Conservation (phyloP, 2,797 vertebrate species). For the Threskiornis aethiopicus region DNA sequence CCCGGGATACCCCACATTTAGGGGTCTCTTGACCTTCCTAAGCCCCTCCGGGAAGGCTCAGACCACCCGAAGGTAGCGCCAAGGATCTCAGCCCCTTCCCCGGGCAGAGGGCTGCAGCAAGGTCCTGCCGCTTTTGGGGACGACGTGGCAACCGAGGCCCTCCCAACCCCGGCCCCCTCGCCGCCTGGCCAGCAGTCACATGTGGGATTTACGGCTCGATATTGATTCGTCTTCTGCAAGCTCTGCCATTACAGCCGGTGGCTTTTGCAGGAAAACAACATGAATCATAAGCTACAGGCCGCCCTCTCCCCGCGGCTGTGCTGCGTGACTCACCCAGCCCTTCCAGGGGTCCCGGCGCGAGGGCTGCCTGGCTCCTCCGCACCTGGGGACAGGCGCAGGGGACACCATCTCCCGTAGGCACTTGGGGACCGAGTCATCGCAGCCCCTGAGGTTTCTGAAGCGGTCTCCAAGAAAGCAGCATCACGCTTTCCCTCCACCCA, state of each 20-base stretch:
- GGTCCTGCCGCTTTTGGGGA: background rate
- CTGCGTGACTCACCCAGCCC: conserved; percentile 33
- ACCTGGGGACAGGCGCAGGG: background rate
- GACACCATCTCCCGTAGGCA: background rate
- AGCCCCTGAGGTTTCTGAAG: background rate
- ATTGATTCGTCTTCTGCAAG: conserved; percentile 34
- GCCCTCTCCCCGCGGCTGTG: background rate
- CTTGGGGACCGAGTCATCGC: background rate
- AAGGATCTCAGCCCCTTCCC: background rate
- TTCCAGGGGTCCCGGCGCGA: background rate
- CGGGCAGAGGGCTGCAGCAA: background rate
- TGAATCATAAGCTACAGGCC: conserved; percentile 56
- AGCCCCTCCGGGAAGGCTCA: background rate
- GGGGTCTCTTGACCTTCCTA: background rate
- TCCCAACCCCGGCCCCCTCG: background rate
- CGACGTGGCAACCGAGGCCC: fast-evolving
- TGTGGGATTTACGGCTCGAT: background rate
- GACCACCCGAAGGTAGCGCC: background rate
- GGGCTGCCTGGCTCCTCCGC: background rate
- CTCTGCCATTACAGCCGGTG: conserved; percentile 10
- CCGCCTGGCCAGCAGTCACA: fast-evolving
- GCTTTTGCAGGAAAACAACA: conserved; percentile 52
- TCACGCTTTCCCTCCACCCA: fast-evolving
- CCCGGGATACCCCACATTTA: fast-evolving
- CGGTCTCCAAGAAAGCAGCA: background rate